Conservation (phyloP, 1,140 invertebrate species). For the Octopus bimaculoides region DNA sequence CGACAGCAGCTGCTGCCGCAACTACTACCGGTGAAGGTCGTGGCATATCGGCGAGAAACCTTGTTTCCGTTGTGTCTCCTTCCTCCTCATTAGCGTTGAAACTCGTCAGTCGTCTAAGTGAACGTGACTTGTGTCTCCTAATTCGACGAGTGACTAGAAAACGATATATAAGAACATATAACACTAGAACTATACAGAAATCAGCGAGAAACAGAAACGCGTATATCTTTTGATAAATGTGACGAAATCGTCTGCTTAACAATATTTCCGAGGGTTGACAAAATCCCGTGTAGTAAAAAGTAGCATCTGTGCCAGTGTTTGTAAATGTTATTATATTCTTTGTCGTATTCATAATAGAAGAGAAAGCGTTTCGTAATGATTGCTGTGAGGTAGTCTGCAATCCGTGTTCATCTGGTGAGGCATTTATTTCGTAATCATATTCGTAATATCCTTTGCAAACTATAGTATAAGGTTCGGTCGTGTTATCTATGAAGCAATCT, state of each 20-base stretch:
- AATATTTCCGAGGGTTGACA: slow-evolving; percentile 30
- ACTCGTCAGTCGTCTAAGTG: slow-evolving; percentile 15
- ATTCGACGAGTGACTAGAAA: slow-evolving; percentile 41
- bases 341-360: too few species aligned
- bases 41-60: slow-evolving; percentile 6
- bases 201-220: slow-evolving; percentile 38
- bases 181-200: slow-evolving; percentile 40
- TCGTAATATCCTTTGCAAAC: not conserved
- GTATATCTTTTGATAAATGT: slow-evolving; percentile 43
- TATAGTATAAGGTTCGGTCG: not conserved
- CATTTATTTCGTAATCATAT: not conserved
- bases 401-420: too few species aligned
- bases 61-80: slow-evolving; percentile 11
- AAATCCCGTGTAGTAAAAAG: slow-evolving; percentile 18
- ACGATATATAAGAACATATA: slow-evolving; percentile 46
- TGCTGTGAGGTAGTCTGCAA: too few species aligned
- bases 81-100: slow-evolving; percentile 17
- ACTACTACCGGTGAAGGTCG: slow-evolving; percentile 4
- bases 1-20: slow-evolving; percentile 14
- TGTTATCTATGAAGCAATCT: not conserved
- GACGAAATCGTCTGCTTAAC: slow-evolving; percentile 26
- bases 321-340: too few species aligned
- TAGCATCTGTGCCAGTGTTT: too few species aligned
- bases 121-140: slow-evolving; percentile 32
- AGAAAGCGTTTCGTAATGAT: too few species aligned